Conservation (phyloP, 2,113 vertebrate genomes). For the Oncorhynchus gorbuscha region DNA sequence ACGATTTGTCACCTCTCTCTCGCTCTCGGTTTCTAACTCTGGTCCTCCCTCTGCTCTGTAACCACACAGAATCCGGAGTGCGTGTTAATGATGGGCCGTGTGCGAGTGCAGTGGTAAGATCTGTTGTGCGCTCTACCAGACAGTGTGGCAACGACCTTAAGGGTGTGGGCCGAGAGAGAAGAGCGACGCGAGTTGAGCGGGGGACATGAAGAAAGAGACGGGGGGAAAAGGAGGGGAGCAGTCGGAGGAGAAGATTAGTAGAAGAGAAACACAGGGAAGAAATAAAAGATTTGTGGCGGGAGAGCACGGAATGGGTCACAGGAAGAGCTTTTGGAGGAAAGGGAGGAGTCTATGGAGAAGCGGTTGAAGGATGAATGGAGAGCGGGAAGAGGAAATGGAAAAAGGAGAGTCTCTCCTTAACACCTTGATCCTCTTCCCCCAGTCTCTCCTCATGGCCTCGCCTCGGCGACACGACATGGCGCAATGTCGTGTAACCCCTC, state of each 20-base stretch:
- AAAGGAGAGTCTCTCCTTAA: neutral
- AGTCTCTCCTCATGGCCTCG: neutral
- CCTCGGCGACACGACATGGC: neutral
- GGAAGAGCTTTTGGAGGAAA: neutral
- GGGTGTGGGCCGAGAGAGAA: constrained; percentile 4
- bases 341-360: neutral
- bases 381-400: neutral
- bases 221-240: constrained; percentile 1
- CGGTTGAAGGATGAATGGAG: neutral
- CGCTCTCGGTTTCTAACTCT: constrained; percentile 1
- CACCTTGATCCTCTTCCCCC: neutral
- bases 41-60: constrained; percentile 23
- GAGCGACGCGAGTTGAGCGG: neutral
- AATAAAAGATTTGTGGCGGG: neutral
- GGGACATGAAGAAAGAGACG: neutral
- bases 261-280: neutral
- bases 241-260: neutral
- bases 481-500: neutral
- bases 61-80: constrained; percentile 34
- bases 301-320: neutral
- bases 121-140: neutral
- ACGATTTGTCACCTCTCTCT: neutral
- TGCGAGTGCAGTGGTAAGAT: constrained; percentile 4
- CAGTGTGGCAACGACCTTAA: neutral
- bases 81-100: constrained; percentile 29